Evolutionary conservation across 2,113 vertebrate genomes (phyloP).

Genomic region (Geococcyx californianus): DNA sequence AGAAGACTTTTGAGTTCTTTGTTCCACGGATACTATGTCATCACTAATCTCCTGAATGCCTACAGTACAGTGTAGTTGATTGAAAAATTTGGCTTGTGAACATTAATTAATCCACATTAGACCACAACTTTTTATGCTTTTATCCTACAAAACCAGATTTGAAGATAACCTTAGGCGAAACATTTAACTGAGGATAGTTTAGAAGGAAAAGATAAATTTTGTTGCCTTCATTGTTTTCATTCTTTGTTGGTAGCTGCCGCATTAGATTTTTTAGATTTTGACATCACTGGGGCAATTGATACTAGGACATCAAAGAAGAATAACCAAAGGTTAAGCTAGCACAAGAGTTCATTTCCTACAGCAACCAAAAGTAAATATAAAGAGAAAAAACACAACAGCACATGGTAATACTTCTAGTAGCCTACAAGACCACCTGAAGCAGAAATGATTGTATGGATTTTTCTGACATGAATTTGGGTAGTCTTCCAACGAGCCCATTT

Average conservation of each 20-base stretch:
- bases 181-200: background rate
- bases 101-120: background rate
- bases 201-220: background rate
- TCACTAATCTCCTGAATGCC: background rate
- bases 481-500: conserved; percentile 21
- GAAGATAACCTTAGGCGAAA: background rate
- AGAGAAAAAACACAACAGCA: background rate
- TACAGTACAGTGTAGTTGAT: background rate
- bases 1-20: background rate
- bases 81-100: background rate
- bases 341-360: background rate
- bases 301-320: background rate
- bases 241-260: background rate
- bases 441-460: conserved; percentile 32
- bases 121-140: background rate
- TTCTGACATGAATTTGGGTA: conserved; percentile 30
- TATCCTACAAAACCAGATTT: background rate
- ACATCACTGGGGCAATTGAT: background rate
- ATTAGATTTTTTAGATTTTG: background rate
- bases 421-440: background rate
- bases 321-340: background rate
- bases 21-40: background rate
- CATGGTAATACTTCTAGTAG: background rate
- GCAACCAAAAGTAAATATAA: background rate
- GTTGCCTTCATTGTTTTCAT: background rate